Evolutionary conservation across 30 jellyfish, hydroid and myxozoan species (phyloP).

Genomic region (Hydractinia symbiolongicarpus): DNA sequence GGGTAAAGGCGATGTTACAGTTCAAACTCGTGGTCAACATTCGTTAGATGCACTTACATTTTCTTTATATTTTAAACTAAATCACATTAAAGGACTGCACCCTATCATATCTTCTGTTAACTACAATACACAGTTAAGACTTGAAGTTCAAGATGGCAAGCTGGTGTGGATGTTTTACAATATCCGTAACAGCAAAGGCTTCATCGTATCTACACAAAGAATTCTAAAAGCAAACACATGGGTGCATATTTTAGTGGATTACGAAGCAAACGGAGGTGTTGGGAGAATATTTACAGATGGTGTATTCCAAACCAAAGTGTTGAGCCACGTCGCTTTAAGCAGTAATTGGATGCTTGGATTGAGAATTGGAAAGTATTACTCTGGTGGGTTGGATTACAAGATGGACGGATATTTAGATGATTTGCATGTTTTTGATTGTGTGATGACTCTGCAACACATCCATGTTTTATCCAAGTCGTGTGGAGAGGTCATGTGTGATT

Average conservation of each 20-base stretch:
- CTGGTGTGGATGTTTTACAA: slow-evolving; percentile 49
- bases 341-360: slow-evolving; percentile 37
- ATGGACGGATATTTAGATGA: slow-evolving; percentile 39
- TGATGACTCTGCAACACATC: slow-evolving; percentile 14
- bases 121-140: slow-evolving; percentile 32
- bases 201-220: slow-evolving; percentile 25
- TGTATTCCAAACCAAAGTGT: slow-evolving; percentile 6
- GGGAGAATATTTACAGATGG: slow-evolving; percentile 45
- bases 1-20: slow-evolving; percentile 28
- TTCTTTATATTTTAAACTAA: slow-evolving; percentile 26
- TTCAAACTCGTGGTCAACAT: slow-evolving; percentile 35
- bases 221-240: slow-evolving; percentile 18
- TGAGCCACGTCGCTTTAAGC: slow-evolving; percentile 22
- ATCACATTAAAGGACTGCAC: slow-evolving; percentile 22
- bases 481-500: background rate
- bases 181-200: slow-evolving; percentile 37
- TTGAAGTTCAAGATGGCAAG: slow-evolving; percentile 46
- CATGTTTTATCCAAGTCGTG: slow-evolving; percentile 9
- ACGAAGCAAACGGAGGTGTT: slow-evolving; percentile 36
- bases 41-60: slow-evolving; percentile 20
- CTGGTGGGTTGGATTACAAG: slow-evolving; percentile 44
- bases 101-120: slow-evolving; percentile 46
- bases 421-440: slow-evolving; percentile 31
- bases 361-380: slow-evolving; percentile 42
- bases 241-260: slow-evolving; percentile 39